phyloP scores from a whole-genome alignment of 1,140 invertebrate genomes.

The Leptopilina clavipes region DNA sequence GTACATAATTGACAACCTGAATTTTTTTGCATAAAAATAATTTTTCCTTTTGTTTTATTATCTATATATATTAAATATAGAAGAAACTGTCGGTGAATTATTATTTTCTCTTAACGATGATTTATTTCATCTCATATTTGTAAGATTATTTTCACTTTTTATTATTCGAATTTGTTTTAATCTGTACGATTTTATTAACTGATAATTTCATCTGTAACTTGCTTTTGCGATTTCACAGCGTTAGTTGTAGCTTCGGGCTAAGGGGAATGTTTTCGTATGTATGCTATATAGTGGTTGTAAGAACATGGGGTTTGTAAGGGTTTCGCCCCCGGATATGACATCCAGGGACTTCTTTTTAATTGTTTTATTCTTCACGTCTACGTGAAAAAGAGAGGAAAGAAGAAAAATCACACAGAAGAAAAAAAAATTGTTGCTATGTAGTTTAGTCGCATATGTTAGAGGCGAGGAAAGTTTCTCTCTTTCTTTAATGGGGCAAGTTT shows the following conservation, averaged over 20 bases:
- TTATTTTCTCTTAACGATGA: too few species aligned
- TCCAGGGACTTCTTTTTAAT: conserved; percentile 11
- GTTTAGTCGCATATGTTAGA: not conserved
- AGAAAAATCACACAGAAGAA: not conserved
- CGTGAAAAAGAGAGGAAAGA: not conserved
- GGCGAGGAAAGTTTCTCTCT: not conserved
- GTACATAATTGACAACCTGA: too few species aligned
- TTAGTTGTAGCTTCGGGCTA: not conserved
- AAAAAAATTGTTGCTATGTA: conserved; percentile 12
- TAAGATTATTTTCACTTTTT: too few species aligned
- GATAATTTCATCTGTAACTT: not conserved
- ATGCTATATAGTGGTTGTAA: not conserved
- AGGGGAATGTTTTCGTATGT: not conserved
- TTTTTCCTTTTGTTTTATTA: not conserved
- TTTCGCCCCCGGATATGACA: not conserved
- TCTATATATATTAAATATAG: too few species aligned
- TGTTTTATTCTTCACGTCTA: conserved; percentile 8
- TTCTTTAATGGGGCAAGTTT: conserved; percentile 3
- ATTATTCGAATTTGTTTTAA: too few species aligned
- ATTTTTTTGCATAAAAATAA: too few species aligned
- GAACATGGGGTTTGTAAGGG: conserved; percentile 11
- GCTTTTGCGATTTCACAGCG: not conserved
- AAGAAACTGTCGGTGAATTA: too few species aligned
- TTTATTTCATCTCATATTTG: too few species aligned
- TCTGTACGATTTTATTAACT: not conserved